Evolutionary conservation across 2,888 invertebrate genomes (phyloP).

Genomic region (Dexiosoma caninum): DNA sequence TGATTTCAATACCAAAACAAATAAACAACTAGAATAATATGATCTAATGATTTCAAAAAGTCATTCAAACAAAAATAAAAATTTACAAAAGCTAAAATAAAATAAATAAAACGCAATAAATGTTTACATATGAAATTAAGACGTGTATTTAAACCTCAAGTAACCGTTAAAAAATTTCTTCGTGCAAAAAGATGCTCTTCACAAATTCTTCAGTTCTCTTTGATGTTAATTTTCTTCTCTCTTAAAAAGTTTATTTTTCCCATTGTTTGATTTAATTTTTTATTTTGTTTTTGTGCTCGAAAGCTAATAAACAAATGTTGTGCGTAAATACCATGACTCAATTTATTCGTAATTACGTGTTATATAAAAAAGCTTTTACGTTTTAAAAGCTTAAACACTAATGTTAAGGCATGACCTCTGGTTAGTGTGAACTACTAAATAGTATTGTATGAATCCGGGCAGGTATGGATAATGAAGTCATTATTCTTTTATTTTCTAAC

Average conservation of each 20-base stretch:
- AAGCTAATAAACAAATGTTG: not conserved
- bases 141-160: not conserved
- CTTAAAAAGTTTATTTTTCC: not conserved
- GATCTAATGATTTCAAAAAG: constrained; percentile 26
- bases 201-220: not conserved
- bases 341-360: too few relatives aligned
- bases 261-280: not conserved
- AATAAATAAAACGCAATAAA: not conserved
- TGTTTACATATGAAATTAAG: not conserved
- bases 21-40: constrained; percentile 1
- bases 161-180: constrained; percentile 30
- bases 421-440: constrained; percentile 1
- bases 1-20: constrained; percentile 2
- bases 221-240: not conserved
- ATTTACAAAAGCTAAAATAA: not conserved
- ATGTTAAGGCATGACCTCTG: constrained; percentile 15
- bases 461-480: not conserved
- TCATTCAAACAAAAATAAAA: constrained; percentile 5
- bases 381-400: not conserved
- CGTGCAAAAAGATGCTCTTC: too few relatives aligned
- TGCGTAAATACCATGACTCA: not conserved
- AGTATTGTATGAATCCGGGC: not conserved
- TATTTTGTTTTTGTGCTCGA: too few relatives aligned
- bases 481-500: too few relatives aligned
- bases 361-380: constrained; percentile 18